Percentiles rank a stretch among this genome's conserved stretches.
Conservation (phyloP, 2,113 vertebrate genomes). For the Psettodes erumei region DNA sequence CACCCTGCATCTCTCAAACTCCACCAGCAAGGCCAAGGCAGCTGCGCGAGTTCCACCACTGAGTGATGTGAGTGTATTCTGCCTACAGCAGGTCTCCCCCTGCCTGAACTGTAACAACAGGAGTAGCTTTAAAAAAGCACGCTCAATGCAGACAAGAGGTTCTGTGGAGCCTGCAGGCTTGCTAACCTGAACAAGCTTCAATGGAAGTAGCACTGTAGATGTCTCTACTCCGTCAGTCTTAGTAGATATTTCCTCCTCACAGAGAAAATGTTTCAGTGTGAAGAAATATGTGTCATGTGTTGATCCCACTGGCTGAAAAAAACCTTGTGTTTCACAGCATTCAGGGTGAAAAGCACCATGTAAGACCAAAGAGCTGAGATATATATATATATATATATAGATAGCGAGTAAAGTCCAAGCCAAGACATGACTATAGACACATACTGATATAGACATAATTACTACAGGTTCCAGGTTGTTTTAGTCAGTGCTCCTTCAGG, state of each 20-base stretch:
- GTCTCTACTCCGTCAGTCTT: constrained; percentile 43
- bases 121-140: constrained; percentile 57
- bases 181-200: constrained; percentile 39
- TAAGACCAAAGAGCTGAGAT: not conserved
- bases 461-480: constrained; percentile 26
- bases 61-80: constrained; percentile 30
- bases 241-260: constrained; percentile 32
- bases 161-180: constrained; percentile 57
- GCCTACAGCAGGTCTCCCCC: constrained; percentile 54
- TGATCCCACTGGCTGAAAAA: constrained; percentile 1
- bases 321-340: not conserved
- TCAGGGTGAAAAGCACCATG: not conserved
- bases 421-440: too few species aligned
- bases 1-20: constrained; percentile 1
- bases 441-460: too few species aligned
- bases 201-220: constrained; percentile 48
- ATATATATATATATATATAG: too few species aligned
- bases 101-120: constrained; percentile 62
- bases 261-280: not conserved
- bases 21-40: constrained; percentile 38
- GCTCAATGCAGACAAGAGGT: constrained; percentile 64
- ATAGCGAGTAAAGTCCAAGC: not conserved
- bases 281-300: not conserved
- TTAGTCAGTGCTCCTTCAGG: constrained; percentile 16
- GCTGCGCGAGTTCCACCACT: constrained; percentile 37